Base-by-base conservation (phyloP, 1,140 invertebrate species). In the Carposina sasakii region DNA sequence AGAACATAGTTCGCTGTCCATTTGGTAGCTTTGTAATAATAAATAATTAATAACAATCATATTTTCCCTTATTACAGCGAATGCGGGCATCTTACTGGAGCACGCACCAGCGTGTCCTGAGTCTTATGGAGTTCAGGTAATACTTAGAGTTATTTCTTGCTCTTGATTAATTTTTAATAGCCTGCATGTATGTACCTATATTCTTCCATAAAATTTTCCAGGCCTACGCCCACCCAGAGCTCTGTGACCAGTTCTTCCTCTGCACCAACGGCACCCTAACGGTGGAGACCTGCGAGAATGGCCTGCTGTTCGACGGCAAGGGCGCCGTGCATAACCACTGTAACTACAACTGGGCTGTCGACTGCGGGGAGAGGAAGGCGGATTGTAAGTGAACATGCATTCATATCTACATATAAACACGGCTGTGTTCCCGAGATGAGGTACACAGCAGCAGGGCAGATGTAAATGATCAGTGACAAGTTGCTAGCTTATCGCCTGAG, bases 311-410 rank as follows among this genome's bases (percentile, higher is more conserved):
- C 69, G 94, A 96, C 63, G 95, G 95, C 26, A 94, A 94, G 65
- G 95, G 95, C 1, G 89, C 89, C 2, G 92, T 95, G 0, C 91
- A 96, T 85, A 91, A 97, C 68, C 94, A 96, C 85, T 98, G 96
- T 88, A 96, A 96, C 83, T 97, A 97, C 85, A 87, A 96, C 81
- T 97, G 96, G 95, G 94, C 91, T 17, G 94, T 96, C 1, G 88
- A 96, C 52, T 97, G 95, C 68, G 94, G 91, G n/a, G 81, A 90
- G n/a, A 90, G 94, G 49, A 92, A 92, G 66, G 90, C 90, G 69
- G 92, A 95, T 67, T 78, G 93, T 95, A 86, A 89, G 90, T 90
- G 9, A 4, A n/a, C n/a, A n/a, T n/a, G n/a, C n/a, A n/a, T n/a
- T n/a, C n/a, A n/a, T n/a, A n/a, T n/a, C n/a, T n/a, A n/a, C n/a